These are phyloP conservation scores for Halocynthia roretzi DNA, from an alignment of 23 tunicate species.

Conservation along the genomic window DNA sequence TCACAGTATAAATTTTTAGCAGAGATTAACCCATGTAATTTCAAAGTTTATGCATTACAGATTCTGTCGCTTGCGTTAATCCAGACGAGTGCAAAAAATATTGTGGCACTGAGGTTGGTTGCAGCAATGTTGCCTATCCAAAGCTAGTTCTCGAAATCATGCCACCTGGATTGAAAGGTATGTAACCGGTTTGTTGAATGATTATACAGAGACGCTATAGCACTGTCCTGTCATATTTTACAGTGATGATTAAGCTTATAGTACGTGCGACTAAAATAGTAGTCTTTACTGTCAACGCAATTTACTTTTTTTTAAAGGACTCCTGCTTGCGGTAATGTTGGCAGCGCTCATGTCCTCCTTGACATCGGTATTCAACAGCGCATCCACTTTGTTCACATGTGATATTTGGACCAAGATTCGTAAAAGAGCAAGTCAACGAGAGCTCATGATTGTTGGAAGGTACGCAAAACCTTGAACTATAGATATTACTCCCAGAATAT, in stretches of 20 bases:
- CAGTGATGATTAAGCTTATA: not conserved
- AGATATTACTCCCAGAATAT: not conserved
- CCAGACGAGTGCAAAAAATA: constrained; percentile 45
- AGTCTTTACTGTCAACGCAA: not conserved
- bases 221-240: not conserved
- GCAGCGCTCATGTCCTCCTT: constrained; percentile 96
- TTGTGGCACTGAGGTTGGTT: constrained; percentile 58
- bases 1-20: not conserved
- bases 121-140: constrained; percentile 85
- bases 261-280: not conserved
- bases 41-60: constrained; percentile 5
- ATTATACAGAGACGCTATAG: not conserved
- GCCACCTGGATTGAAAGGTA: constrained; percentile 82
- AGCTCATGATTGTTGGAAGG: constrained; percentile 90
- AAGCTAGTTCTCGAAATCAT: constrained; percentile 61
- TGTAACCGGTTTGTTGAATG: not conserved
- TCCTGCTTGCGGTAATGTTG: constrained; percentile 70
- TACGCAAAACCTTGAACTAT: not conserved
- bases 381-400: constrained; percentile 84
- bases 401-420: constrained; percentile 79
- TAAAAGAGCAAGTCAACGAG: constrained; percentile 51
- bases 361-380: constrained; percentile 93
- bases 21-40: not conserved
- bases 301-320: constrained; percentile 11
- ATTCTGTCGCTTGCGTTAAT: constrained; percentile 60